Conservation (phyloP, 2,888 invertebrate species). For the Tanytarsus gracilentus region DNA sequence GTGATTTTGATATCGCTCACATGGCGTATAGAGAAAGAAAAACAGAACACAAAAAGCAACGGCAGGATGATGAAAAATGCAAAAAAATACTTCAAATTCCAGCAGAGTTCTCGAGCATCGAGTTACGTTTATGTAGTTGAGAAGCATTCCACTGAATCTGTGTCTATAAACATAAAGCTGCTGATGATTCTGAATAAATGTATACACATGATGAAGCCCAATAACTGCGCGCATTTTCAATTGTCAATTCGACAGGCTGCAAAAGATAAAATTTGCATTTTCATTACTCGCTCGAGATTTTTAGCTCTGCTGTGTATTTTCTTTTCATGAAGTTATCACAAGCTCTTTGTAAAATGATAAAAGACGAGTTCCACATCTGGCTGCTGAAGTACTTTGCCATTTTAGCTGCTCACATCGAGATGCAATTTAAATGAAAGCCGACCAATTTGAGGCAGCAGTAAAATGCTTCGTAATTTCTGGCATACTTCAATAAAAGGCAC, state of each 20-base stretch:
- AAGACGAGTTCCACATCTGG: no score
- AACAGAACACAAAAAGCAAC: background rate
- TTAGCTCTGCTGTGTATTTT: no score
- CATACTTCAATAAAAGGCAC: slow-evolving; percentile 4
- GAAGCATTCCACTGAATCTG: no score
- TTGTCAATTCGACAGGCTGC: background rate
- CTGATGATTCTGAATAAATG: no score
- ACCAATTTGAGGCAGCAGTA: background rate
- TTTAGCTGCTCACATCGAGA: no score
- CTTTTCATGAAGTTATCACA: background rate
- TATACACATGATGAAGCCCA: no score
- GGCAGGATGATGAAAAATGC: slow-evolving; percentile 10
- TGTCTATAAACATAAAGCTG: no score
- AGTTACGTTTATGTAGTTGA: slow-evolving; percentile 26
- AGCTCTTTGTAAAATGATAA: no score
- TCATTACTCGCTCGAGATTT: slow-evolving; percentile 2
- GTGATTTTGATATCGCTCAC: no score
- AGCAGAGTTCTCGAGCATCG: background rate
- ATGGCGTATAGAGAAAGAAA: background rate
- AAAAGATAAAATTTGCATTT: background rate
- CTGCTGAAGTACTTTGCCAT: no score
- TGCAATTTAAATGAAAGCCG: slow-evolving; percentile 9
- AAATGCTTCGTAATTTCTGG: background rate
- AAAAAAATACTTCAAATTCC: slow-evolving; percentile 27
- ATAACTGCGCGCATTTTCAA: no score